These are phyloP conservation scores for Anagyrus pseudococci DNA, from an alignment of 2,888 invertebrate genomes.

Conservation along the genomic window DNA sequence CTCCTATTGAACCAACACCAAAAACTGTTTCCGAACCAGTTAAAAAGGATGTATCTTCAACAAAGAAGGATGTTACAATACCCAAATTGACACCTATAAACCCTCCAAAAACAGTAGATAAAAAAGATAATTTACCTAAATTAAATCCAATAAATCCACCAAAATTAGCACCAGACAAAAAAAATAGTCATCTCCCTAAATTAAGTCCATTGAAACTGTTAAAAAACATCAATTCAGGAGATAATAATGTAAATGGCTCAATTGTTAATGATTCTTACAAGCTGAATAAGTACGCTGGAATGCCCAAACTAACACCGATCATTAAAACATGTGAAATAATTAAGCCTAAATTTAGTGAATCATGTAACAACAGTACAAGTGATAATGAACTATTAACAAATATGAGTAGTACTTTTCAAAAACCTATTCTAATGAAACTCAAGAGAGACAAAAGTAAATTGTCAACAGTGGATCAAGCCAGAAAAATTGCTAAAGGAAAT, in stretches of 20 bases:
- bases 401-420: constrained; percentile 55
- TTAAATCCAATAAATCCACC: constrained; percentile 24
- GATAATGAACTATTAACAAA: constrained; percentile 41
- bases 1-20: background rate
- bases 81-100: constrained; percentile 23
- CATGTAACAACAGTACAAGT: constrained; percentile 3
- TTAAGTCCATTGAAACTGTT: constrained; percentile 1
- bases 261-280: constrained; percentile 46
- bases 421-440: constrained; percentile 50
- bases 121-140: constrained; percentile 34
- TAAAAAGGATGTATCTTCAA: constrained; percentile 9
- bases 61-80: constrained; percentile 6
- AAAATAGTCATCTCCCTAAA: background rate
- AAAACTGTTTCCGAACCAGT: background rate
- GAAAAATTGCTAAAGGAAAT: constrained; percentile 53
- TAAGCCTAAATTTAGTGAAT: constrained; percentile 10
- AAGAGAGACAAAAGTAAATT: constrained; percentile 53
- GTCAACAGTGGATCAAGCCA: constrained; percentile 46
- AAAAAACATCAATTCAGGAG: constrained; percentile 2
- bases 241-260: constrained; percentile 27
- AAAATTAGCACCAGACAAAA: constrained; percentile 1
- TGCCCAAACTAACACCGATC: constrained; percentile 59
- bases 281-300: constrained; percentile 54
- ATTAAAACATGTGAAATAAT: constrained; percentile 45
- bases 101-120: constrained; percentile 38